Evolutionary conservation across 2,113 vertebrate genomes (phyloP).

Genomic region (Pristiophorus japonicus): DNA sequence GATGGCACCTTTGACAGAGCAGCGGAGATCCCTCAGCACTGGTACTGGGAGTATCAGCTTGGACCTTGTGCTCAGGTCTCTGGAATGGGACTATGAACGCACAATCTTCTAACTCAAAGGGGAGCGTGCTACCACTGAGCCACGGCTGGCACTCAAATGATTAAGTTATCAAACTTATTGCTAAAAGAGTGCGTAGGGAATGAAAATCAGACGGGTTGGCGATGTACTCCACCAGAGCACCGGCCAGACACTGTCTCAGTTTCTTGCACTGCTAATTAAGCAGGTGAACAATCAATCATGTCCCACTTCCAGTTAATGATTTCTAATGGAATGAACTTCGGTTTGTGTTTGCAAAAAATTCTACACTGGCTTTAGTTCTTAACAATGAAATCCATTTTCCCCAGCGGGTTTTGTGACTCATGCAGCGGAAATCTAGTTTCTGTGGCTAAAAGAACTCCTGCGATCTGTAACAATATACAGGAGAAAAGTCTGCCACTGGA

Average conservation of each 20-base stretch:
- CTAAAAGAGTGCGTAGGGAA: neutral
- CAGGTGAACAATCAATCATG: neutral
- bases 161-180: neutral
- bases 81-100: neutral
- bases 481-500: neutral
- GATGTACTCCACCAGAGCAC: neutral
- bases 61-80: neutral
- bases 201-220: neutral
- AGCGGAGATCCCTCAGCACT: neutral
- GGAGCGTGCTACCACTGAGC: neutral
- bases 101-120: neutral
- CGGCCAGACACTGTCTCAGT: neutral
- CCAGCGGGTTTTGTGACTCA: neutral
- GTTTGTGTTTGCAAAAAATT: neutral
- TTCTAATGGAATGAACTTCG: neutral
- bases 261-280: neutral
- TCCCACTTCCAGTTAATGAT: neutral
- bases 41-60: neutral
- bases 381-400: neutral
- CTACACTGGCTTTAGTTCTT: neutral
- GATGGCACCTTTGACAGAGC: neutral
- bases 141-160: neutral
- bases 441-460: neutral
- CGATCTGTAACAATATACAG: neutral
- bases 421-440: neutral